Base-by-base conservation (phyloP, 2,113 vertebrate genomes). In the Aspiorhynchus laticeps region DNA sequence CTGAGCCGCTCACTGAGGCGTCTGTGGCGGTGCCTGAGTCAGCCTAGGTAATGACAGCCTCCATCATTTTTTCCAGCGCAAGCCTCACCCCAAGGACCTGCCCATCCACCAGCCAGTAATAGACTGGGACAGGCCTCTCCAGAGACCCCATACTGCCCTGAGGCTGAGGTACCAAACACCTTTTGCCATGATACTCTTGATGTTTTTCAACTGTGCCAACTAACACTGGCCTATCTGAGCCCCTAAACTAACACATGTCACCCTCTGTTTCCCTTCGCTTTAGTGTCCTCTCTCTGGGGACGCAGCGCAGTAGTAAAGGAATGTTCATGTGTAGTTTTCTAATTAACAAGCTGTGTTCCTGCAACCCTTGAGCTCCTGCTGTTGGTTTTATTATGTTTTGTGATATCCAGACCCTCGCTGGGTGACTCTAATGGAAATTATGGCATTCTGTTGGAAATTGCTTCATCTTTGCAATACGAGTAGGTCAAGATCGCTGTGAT, bases 171-270 rank as follows among this genome's bases (percentile, higher is more conserved):
- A 48, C 79, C 79, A 69, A 59, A 36, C 36, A 46, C 78, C 26
- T 73, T 85, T 87, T 56, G 61, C 65, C 56, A 12, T 85, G 86
- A 87, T 82, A 83, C 48, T 46, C 80, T 82, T 89, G 83, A 86
- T 89, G 82, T 59, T 21, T 87, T 79, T 89, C 83, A 87, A 89
- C 78, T 83, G 61, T 85, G 83, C 87, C 87, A 87, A 81, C 89
- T 78, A 86, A 88, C 78, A 79, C 75, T 31, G 77, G 48, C 79
- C 56, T 71, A 56, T 43, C 87, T 67, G 69, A 65, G 46, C 56
- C 56, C 71, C 88, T 87, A 90, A 90, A 90, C 79, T 81, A 90
- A 85, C 87, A 87, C 67, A 85, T 77, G 90, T 87, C 90, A 89
- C 73, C 83, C 31, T 46, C n/a, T 87, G 87, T 88, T 87, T 87